Evolutionary conservation across 1,140 invertebrate species (phyloP).

Genomic region (Bombus haemorrhoidalis): DNA sequence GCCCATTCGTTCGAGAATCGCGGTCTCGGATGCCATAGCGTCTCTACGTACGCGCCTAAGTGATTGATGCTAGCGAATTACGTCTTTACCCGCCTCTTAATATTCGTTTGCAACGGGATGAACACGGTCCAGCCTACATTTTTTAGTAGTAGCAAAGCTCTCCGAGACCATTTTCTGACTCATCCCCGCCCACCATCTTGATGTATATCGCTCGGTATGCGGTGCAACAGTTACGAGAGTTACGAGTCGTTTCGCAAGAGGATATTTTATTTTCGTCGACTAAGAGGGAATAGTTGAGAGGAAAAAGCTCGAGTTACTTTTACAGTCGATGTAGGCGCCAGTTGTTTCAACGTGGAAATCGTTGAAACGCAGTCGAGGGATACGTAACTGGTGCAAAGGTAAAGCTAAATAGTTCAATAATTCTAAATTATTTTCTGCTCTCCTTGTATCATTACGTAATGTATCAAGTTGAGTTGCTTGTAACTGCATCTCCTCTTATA

Average conservation of each 20-base stretch:
- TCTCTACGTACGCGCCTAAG: conserved; percentile 12
- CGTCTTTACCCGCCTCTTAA: conserved; percentile 10
- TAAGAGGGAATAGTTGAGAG: neutral
- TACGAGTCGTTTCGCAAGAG: neutral
- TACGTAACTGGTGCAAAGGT: no score
- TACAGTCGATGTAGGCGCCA: neutral
- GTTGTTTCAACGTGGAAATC: neutral
- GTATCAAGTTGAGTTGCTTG: neutral
- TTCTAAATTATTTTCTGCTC: neutral
- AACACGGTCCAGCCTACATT: conserved; percentile 4
- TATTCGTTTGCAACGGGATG: conserved; percentile 29
- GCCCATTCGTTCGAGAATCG: conserved; percentile 18
- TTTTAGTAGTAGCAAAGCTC: neutral
- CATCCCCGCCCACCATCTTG: neutral
- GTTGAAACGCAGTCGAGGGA: neutral
- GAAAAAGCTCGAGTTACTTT: neutral
- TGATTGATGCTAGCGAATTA: conserved; percentile 58
- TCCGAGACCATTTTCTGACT: neutral
- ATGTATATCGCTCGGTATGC: neutral
- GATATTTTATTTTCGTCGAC: neutral
- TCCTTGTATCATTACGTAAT: neutral
- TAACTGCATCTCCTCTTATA: neutral
- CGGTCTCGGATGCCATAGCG: neutral
- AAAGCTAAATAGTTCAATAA: neutral
- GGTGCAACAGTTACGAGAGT: no score